A percentile compares a stretch with the other conserved stretches of the same genome.
Conservation (phyloP, 2,113 vertebrate genomes). For the Myiozetetes cayanensis region DNA sequence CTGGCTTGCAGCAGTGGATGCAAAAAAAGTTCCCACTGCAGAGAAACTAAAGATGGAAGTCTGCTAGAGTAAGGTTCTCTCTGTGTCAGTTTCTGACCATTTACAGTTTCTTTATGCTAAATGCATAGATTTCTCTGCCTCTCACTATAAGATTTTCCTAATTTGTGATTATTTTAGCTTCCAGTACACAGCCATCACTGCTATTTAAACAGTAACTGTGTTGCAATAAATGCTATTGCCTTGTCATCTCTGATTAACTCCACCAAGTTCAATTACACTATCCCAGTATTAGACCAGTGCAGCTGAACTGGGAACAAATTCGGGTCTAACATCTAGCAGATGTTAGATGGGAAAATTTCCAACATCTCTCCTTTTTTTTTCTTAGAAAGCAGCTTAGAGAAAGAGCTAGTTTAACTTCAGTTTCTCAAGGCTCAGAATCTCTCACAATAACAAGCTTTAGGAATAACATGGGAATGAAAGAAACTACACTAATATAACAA, state of each 20-base stretch:
- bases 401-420: conserved; percentile 1
- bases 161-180: background rate
- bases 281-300: conserved; percentile 14
- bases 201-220: background rate
- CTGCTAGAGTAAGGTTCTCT: background rate
- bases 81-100: background rate
- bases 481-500: background rate
- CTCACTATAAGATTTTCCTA: background rate
- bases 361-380: conserved; percentile 38
- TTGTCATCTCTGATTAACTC: conserved; percentile 27
- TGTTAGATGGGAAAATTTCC: conserved; percentile 52
- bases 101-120: background rate
- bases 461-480: conserved; percentile 35
- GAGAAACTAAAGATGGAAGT: background rate
- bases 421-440: conserved; percentile 24
- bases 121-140: background rate
- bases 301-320: conserved; percentile 61
- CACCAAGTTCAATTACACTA: conserved; percentile 18
- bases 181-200: background rate
- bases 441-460: conserved; percentile 27
- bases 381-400: conserved; percentile 51
- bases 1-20: background rate
- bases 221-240: background rate
- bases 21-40: background rate
- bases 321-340: conserved; percentile 50